Evolutionary conservation across 1,140 invertebrate species (phyloP), one percentile per base, ranked within the genome.

Genomic region (Agrilus planipennis): DNA sequence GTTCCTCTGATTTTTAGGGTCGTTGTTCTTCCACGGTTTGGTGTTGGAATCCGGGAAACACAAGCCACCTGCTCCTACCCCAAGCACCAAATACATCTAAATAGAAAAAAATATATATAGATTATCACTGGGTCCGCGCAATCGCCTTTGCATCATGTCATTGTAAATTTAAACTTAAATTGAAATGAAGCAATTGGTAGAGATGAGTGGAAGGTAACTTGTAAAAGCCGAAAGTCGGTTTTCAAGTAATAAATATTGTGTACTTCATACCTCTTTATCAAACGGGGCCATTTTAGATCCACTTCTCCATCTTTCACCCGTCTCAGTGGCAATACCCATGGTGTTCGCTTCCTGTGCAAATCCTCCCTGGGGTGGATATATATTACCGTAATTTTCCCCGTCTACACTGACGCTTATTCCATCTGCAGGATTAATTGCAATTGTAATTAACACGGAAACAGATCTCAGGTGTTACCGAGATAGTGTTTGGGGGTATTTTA

Each of bases 1-100:
- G 2, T 70, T 51, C 0, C 70, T 58, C 12, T 69, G 57, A 0
- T 67, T 71, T 49, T 69, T 70, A 0, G 61, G 55, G 34, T 63
- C 59, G 7, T 56, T 51, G 47, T 85, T 83, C 0, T 44, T 56
- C 84, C 84, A 89, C 0, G 84, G 82, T 53, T 87, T 87, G 0
- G 58, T 51, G 23, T 55, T 47, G n/a, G 39, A 44, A 45, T 88
- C 82, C 4, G 75, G 70, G 61, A 88, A 87, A 50, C 65, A 66
- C 11, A 73, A 70, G 12, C 84, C 83, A 34, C 83, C 84, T 12
- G 78, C 80, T 16, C 76, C 79, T 14, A 87, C 52, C 3, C 80
- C 83, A 6, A 88, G 46, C 2, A 76, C 70, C 5, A 89, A 50
- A 53, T 81, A 82, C 60, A 84, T 87, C 83, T 87, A 56, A 11